Evolutionary conservation across 2,888 invertebrate species (phyloP).

Genomic region (Eupithecia vulgata): DNA sequence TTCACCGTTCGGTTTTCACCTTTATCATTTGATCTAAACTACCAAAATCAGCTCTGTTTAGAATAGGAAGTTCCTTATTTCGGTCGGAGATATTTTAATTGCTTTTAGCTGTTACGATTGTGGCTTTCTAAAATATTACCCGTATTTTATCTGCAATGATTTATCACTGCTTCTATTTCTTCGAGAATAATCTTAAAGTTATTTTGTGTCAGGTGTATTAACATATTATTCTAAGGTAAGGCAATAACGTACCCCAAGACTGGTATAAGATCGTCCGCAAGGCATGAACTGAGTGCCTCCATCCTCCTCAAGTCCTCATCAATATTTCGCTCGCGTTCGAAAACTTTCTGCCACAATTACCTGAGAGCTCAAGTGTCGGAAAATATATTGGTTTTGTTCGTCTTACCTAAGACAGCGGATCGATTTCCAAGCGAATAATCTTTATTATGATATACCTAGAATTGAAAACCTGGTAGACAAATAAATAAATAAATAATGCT

Average conservation of each 20-base stretch:
- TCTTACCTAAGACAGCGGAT: conserved; percentile 67
- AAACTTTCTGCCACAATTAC: conserved; percentile 84
- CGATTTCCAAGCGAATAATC: conserved; percentile 61
- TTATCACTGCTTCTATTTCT: conserved; percentile 4
- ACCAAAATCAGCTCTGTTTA: conserved; percentile 51
- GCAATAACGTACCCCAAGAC: conserved; percentile 25
- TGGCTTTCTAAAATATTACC: conserved; percentile 11
- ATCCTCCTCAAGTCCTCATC: conserved; percentile 59
- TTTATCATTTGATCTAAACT: conserved; percentile 59
- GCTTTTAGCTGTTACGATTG: conserved; percentile 20
- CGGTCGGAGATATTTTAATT: conserved; percentile 31
- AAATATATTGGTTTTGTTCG: conserved; percentile 82
- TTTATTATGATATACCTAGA: conserved; percentile 43
- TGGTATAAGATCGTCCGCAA: conserved; percentile 42
- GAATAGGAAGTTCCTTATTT: conserved; percentile 37
- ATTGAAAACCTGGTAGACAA: conserved; percentile 2
- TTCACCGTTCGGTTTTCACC: conserved; percentile 64
- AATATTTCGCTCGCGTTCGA: conserved; percentile 78
- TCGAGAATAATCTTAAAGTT: neutral
- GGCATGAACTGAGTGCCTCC: conserved; percentile 52
- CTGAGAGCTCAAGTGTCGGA: conserved; percentile 83
- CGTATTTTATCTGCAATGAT: conserved; percentile 9
- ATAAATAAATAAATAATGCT: no score
- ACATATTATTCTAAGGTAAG: conserved; percentile 15
- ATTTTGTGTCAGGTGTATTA: conserved; percentile 1